Base-by-base conservation (phyloP, 2,888 invertebrate species). In the Morpho helenor region DNA sequence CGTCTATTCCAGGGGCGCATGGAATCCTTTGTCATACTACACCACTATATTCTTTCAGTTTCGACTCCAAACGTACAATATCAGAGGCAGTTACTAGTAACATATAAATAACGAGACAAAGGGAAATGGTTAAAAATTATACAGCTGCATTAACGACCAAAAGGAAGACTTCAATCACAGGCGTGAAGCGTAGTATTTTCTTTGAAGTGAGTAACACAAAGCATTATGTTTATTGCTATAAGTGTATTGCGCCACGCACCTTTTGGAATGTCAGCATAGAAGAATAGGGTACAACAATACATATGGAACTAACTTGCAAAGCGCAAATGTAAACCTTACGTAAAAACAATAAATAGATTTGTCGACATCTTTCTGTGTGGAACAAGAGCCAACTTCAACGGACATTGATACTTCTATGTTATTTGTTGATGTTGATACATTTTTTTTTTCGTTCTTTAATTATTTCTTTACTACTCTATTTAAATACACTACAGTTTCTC, bases 401-500 rank as follows among this genome's bases (percentile, higher is more conserved):
- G 39, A 59, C 31, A 31, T 31, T 31, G 52, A 61, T 59, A 44
- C 22, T 10, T 23, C 52, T 16, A 16, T 16, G 16, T 16, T 16
- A 16, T 16, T 16, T 45, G 10, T 7, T 46, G 9, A 10, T 46
- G 16, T 31, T 31, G 1, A 46, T 16, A 43, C 9, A 3, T 4
- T 9, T 43, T 43, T 9, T 6, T 9, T 9, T 43, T 3, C 6
- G 3, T 7, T 3, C 9, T 43, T 43, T 16, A 45, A 39, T 49
- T 55, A 55, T 23, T 55, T 49, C 49, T 55, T 55, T 7, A 57
- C 57, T 43, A 57, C 51, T 41, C 47, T 51, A 23, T 66, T 66
- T 54, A 84, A 71, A 66, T 84, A 84, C 51, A 92, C 84, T 62
- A 92, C 79, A 2, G 92, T 91, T 71, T 93, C 91, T 66, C 91